Evolutionary conservation across 1,140 invertebrate genomes (phyloP).

Genomic region (Meloidogyne hapla): DNA sequence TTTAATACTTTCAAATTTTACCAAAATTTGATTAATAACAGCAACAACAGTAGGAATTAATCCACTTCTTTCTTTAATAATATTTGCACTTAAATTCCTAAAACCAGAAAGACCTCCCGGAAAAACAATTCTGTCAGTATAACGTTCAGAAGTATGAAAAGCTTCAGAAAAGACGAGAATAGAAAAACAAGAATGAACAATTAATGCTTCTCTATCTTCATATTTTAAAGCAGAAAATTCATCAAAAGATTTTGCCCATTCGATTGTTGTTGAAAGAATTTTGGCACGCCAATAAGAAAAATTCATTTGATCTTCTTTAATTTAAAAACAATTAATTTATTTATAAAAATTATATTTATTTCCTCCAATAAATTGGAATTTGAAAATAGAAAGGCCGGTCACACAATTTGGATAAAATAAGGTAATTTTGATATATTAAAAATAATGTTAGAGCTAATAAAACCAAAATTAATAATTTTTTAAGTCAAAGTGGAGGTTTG

Average conservation of each 20-base stretch:
- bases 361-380: no score
- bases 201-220: conserved; percentile 50
- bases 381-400: no score
- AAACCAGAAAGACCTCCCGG: conserved; percentile 52
- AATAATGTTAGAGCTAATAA: no score
- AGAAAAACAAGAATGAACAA: conserved; percentile 58
- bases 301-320: conserved; percentile 52
- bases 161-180: conserved; percentile 62
- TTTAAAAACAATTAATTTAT: background rate
- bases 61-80: conserved; percentile 54
- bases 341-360: no score
- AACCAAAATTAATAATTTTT: no score
- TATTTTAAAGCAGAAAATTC: conserved; percentile 43
- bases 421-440: no score
- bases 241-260: conserved; percentile 61
- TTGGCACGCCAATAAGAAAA: conserved; percentile 62
- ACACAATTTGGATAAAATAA: no score
- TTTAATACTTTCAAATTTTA: conserved; percentile 41
- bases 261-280: conserved; percentile 57
- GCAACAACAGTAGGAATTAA: conserved; percentile 63
- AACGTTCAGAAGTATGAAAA: conserved; percentile 60
- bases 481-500: no score
- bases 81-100: conserved; percentile 57
- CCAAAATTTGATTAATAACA: conserved; percentile 62
- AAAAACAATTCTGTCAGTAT: conserved; percentile 61